These are phyloP conservation scores for Melinaea marsaeus DNA, from an alignment of 2,888 invertebrate species.

Conservation along the genomic window DNA sequence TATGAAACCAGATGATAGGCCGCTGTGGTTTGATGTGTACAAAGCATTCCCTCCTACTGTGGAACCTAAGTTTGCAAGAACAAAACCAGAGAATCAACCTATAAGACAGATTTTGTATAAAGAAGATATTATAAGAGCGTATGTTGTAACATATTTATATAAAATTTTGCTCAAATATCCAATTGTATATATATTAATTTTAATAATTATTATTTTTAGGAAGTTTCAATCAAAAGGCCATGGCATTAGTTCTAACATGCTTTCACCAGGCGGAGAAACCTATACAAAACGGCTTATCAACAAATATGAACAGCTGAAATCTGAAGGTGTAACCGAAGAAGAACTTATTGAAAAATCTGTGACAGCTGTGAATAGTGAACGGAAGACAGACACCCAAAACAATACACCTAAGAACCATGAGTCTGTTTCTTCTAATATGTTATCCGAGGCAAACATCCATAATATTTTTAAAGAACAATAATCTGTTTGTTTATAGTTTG, in stretches of 20 bases:
- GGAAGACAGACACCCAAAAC: constrained; percentile 42
- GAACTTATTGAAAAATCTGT: constrained; percentile 67
- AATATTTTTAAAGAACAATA: constrained; percentile 38
- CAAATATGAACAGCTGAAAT: constrained; percentile 78
- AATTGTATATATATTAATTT: neutral
- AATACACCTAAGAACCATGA: constrained; percentile 43
- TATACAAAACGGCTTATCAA: constrained; percentile 80
- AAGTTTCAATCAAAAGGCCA: constrained; percentile 81
- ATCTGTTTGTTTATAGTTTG: neutral
- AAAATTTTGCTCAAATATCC: neutral
- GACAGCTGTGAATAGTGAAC: constrained; percentile 45
- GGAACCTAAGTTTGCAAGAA: constrained; percentile 87
- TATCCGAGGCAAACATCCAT: constrained; percentile 37
- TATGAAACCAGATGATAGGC: constrained; percentile 88
- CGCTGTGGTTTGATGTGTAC: constrained; percentile 96
- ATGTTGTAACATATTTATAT: constrained; percentile 51
- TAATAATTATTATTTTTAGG: constrained; percentile 59
- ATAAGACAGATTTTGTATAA: constrained; percentile 86
- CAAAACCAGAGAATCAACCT: constrained; percentile 76
- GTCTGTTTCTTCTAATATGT: constrained; percentile 53
- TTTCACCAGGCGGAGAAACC: constrained; percentile 69
- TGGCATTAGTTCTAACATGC: constrained; percentile 76
- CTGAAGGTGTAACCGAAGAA: constrained; percentile 72
- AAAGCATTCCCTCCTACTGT: constrained; percentile 92
- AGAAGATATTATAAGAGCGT: constrained; percentile 92